These are phyloP conservation scores for Nasonia oneida DNA, from an alignment of 2,888 invertebrate genomes.

Conservation along the genomic window DNA sequence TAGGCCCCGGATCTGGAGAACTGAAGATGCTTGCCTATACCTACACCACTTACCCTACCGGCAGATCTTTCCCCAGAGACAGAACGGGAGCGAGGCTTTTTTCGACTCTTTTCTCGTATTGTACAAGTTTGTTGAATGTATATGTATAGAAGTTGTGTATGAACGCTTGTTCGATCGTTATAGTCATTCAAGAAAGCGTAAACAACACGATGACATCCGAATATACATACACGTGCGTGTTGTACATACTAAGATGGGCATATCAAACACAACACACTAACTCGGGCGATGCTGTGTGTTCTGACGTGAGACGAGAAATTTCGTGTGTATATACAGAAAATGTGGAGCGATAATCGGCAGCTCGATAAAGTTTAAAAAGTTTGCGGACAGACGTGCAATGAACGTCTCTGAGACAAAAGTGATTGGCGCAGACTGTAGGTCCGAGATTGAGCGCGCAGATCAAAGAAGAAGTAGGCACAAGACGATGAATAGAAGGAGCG, in stretches of 20 bases:
- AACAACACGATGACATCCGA: background rate
- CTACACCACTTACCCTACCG: constrained; percentile 1
- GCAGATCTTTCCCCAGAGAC: background rate
- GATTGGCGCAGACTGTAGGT: background rate
- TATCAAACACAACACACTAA: constrained; percentile 1
- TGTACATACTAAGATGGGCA: constrained; percentile 11
- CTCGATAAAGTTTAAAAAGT: constrained; percentile 31
- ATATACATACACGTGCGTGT: constrained; percentile 12
- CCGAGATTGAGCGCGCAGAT: constrained; percentile 5
- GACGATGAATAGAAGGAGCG: background rate
- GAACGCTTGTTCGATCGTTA: background rate
- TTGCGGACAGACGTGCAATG: constrained; percentile 4
- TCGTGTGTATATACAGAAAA: background rate
- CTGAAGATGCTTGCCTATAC: constrained; percentile 25
- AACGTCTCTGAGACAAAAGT: background rate
- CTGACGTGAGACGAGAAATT: background rate
- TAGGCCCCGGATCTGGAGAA: background rate
- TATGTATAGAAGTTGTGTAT: background rate
- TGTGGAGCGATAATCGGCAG: constrained; percentile 16
- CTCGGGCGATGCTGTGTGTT: background rate
- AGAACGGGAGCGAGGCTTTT: background rate
- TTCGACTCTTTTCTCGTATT: background rate
- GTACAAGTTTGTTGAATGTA: background rate
- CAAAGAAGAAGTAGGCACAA: constrained; percentile 19
- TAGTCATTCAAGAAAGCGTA: background rate